Conservation (phyloP, 2,113 vertebrate species). For the Cinclus cinclus region DNA sequence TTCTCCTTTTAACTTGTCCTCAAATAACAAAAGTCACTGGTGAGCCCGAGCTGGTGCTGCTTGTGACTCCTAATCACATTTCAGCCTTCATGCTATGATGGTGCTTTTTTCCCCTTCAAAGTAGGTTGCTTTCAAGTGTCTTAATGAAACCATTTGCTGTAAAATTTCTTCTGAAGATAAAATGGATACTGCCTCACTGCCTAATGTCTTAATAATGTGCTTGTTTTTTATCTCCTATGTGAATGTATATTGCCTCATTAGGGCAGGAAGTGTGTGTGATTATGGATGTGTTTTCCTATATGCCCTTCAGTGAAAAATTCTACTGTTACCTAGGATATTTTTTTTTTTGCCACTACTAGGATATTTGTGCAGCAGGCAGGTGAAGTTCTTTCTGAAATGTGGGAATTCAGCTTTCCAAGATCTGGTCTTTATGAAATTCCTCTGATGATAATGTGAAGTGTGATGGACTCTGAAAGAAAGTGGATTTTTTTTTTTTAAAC, state of each 20-base stretch:
- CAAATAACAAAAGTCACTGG: slow-evolving; percentile 24
- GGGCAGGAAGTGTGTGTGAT: background rate
- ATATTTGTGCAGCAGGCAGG: background rate
- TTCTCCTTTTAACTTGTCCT: slow-evolving; percentile 34
- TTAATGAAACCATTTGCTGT: slow-evolving; percentile 64
- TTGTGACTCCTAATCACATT: slow-evolving; percentile 38
- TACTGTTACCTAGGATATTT: background rate
- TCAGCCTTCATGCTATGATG: slow-evolving; percentile 55
- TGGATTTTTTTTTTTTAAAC: background rate
- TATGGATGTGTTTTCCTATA: slow-evolving; percentile 2
- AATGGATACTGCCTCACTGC: slow-evolving; percentile 63
- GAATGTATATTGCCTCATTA: slow-evolving; percentile 58
- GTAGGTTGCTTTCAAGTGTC: slow-evolving; percentile 64
- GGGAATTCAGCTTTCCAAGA: background rate
- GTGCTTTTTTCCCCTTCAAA: slow-evolving; percentile 53
- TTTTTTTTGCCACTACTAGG: background rate
- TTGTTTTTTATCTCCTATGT: slow-evolving; percentile 13
- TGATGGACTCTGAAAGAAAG: background rate
- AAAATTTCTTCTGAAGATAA: slow-evolving; percentile 49
- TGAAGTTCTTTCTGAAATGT: background rate
- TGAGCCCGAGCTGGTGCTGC: background rate
- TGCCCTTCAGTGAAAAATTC: background rate
- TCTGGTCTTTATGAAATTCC: background rate
- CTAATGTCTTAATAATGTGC: slow-evolving; percentile 57
- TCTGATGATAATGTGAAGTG: background rate